Conservation (phyloP, 92 coral and sea anemone species). For the Muricea muricata region DNA sequence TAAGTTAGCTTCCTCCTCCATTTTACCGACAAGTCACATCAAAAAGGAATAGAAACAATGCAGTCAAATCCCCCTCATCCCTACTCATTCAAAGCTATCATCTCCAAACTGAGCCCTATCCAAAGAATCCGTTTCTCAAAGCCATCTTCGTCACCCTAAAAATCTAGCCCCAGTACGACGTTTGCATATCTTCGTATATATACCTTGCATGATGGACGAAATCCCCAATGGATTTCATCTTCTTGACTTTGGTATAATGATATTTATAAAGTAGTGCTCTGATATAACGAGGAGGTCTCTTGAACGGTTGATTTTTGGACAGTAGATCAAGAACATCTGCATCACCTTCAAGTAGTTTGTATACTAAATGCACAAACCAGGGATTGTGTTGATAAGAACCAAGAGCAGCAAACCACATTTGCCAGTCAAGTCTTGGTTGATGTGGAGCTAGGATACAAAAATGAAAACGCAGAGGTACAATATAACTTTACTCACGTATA, state of each 20-base stretch:
- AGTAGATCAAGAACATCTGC: slow-evolving; percentile 84
- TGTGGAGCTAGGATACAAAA: slow-evolving; percentile 79
- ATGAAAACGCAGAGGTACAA: no score
- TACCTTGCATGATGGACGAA: slow-evolving; percentile 70
- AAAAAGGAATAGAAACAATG: no score
- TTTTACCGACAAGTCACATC: no score
- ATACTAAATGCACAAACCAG: slow-evolving; percentile 92
- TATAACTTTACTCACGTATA: no score
- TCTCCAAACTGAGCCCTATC: no score
- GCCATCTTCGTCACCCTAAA: no score
- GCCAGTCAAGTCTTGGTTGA: slow-evolving; percentile 99
- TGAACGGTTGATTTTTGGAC: slow-evolving; percentile 80
- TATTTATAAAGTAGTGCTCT: slow-evolving; percentile 83
- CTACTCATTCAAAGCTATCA: no score
- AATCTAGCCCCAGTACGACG: no score
- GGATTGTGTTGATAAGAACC: slow-evolving; percentile 93
- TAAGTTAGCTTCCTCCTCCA: no score
- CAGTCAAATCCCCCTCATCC: no score
- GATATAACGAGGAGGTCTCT: slow-evolving; percentile 78
- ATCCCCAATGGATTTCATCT: slow-evolving; percentile 66
- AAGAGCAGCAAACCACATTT: slow-evolving; percentile 98
- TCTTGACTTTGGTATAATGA: slow-evolving; percentile 77
- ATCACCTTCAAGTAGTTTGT: slow-evolving; percentile 80
- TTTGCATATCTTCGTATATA: neutral
- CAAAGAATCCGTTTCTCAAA: no score